These are phyloP conservation scores for Aethina tumida DNA, from an alignment of 1,140 invertebrate genomes.

Conservation along the genomic window DNA sequence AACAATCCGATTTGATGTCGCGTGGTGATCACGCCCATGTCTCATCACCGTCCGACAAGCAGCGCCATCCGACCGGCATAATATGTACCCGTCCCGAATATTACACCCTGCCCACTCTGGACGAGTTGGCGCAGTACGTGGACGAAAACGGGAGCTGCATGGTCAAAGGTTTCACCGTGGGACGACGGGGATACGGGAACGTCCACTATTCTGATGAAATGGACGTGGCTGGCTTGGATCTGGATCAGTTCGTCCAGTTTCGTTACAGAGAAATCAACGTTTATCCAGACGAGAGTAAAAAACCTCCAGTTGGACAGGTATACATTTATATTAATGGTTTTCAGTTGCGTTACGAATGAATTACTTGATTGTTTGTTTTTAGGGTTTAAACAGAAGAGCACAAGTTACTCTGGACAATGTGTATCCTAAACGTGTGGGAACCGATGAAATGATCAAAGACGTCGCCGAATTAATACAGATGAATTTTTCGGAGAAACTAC, in stretches of 20 bases:
- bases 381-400: slow-evolving; percentile 81
- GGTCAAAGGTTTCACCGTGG: slow-evolving; percentile 84
- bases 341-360: background rate
- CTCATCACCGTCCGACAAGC: too few relatives aligned
- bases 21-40: slow-evolving; percentile 1
- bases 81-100: slow-evolving; percentile 50
- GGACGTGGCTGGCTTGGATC: slow-evolving; percentile 79
- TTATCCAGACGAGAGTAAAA: slow-evolving; percentile 59
- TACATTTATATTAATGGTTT: background rate
- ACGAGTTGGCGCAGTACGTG: slow-evolving; percentile 54
- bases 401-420: slow-evolving; percentile 89
- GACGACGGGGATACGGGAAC: slow-evolving; percentile 83
- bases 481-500: slow-evolving; percentile 81
- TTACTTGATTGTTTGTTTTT: slow-evolving; percentile 5
- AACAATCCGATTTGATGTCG: slow-evolving; percentile 3
- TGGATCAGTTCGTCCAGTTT: slow-evolving; percentile 77
- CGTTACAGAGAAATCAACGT: slow-evolving; percentile 66
- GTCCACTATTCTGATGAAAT: slow-evolving; percentile 81
- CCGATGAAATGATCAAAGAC: slow-evolving; percentile 70
- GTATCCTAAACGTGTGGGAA: slow-evolving; percentile 86
- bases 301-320: slow-evolving; percentile 62
- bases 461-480: slow-evolving; percentile 64
- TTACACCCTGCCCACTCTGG: slow-evolving; percentile 73
- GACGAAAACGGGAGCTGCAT: slow-evolving; percentile 68
- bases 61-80: slow-evolving; percentile 19